A percentile compares a stretch with the other conserved stretches of the same genome.
Evolutionary conservation across 2,113 vertebrate species (phyloP).

Genomic region (Potamarius usumacintae): DNA sequence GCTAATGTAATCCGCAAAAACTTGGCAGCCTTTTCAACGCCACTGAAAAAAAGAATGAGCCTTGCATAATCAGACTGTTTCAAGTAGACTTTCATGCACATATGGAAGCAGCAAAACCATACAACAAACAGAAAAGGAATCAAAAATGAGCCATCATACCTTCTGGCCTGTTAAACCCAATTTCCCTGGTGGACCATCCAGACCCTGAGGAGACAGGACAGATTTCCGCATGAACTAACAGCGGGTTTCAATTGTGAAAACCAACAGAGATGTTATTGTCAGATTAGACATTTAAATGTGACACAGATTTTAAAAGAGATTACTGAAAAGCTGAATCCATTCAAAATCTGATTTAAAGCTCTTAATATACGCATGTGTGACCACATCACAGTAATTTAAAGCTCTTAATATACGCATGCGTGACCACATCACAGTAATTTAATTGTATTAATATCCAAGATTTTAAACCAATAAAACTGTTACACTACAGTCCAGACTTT

Average conservation of each 20-base stretch:
- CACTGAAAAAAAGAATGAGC: not conserved
- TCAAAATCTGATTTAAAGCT: not conserved
- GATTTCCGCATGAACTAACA: not conserved
- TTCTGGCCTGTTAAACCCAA: conserved; percentile 79
- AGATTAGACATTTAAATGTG: not conserved
- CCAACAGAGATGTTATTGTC: conserved; percentile 1
- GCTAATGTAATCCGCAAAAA: conserved; percentile 38
- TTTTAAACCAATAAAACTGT: not conserved
- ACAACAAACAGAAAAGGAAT: conserved; percentile 25
- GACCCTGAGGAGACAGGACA: conserved; percentile 73
- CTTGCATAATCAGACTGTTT: conserved; percentile 12
- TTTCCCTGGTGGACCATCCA: conserved; percentile 82
- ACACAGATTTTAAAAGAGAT: conserved; percentile 1
- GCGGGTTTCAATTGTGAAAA: conserved; percentile 30
- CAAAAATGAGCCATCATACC: conserved; percentile 70
- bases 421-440: not conserved
- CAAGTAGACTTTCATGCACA: conserved; percentile 3
- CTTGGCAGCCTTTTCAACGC: conserved; percentile 14
- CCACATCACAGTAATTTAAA: not conserved
- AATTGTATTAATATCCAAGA: not conserved
- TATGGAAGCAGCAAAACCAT: not conserved
- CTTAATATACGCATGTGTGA: not conserved
- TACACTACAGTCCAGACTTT: not conserved
- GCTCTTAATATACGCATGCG: not conserved
- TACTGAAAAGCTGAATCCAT: not conserved